A percentile compares a stretch with the other conserved stretches of the same genome.
phyloP scores from a whole-genome alignment of 2,888 invertebrate genomes.

The Pollenia amentaria region DNA sequence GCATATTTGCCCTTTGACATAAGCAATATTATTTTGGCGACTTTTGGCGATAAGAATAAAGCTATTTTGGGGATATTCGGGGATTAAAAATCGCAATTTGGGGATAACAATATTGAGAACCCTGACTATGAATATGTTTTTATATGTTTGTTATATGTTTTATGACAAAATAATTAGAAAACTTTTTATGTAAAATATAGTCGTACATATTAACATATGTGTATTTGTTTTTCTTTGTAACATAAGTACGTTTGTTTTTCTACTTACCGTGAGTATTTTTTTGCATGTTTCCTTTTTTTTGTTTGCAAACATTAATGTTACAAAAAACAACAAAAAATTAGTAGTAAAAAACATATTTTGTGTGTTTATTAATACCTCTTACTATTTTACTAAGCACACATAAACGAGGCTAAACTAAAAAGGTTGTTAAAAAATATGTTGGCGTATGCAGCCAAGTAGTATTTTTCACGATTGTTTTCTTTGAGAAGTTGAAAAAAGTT shows the following conservation, averaged over 20 bases:
- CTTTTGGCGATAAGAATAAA: too few species aligned
- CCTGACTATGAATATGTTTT: constrained; percentile 46
- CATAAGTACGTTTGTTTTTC: constrained; percentile 67
- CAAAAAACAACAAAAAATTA: not conserved
- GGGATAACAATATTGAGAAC: not conserved
- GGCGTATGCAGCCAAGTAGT: too few species aligned
- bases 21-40: too few species aligned
- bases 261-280: not conserved
- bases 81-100: too few species aligned
- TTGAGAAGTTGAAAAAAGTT: too few species aligned
- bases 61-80: too few species aligned
- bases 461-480: too few species aligned
- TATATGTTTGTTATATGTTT: constrained; percentile 77
- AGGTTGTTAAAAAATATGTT: too few species aligned
- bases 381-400: not conserved
- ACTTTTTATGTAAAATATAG: constrained; percentile 80
- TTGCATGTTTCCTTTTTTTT: not conserved
- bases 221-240: not conserved
- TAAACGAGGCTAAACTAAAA: too few species aligned
- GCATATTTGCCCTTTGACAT: too few species aligned
- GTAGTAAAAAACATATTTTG: constrained; percentile 1
- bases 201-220: not conserved
- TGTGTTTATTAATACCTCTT: constrained; percentile 9
- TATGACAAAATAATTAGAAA: constrained; percentile 85
- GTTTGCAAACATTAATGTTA: not conserved